Evolutionary conservation across 2,797 vertebrate genomes (phyloP).

Genomic region (Pseudopleuronectes americanus): DNA sequence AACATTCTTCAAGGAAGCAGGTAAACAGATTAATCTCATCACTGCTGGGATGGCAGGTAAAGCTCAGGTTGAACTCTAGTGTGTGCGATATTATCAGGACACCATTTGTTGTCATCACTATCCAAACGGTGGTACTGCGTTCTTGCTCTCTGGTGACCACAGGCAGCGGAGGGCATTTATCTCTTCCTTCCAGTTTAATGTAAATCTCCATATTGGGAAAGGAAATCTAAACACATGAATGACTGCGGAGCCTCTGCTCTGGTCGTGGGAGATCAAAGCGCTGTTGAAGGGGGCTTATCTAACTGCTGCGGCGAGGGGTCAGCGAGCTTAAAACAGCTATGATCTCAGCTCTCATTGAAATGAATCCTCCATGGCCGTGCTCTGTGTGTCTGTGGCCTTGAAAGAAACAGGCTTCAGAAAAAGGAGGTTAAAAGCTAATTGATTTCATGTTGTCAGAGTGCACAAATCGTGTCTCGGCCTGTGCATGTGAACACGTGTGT

Average conservation of each 20-base stretch:
- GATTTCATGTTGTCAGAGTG: slow-evolving; percentile 61
- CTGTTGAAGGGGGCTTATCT: slow-evolving; percentile 47
- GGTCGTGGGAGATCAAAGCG: slow-evolving; percentile 52
- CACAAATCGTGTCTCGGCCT: slow-evolving; percentile 20
- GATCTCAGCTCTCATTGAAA: slow-evolving; percentile 56
- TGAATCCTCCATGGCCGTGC: slow-evolving; percentile 34
- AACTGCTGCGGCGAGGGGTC: slow-evolving; percentile 29
- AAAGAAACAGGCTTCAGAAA: slow-evolving; percentile 49
- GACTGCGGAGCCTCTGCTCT: slow-evolving; percentile 25
- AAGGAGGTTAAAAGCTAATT: slow-evolving; percentile 71
- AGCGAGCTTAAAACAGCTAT: slow-evolving; percentile 42
- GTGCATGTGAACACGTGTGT: slow-evolving; percentile 8
- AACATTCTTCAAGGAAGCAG: slow-evolving; percentile 53
- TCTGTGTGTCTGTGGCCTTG: slow-evolving; percentile 26
- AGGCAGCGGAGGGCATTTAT: slow-evolving; percentile 27
- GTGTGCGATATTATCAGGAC: slow-evolving; percentile 57
- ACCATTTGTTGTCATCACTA: slow-evolving; percentile 57
- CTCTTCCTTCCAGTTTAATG: slow-evolving; percentile 26
- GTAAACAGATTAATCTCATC: slow-evolving; percentile 57
- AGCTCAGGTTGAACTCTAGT: slow-evolving; percentile 41
- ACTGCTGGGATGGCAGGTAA: slow-evolving; percentile 16
- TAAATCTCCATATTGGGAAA: slow-evolving; percentile 57
- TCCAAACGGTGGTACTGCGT: slow-evolving; percentile 35
- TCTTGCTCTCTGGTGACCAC: slow-evolving; percentile 8
- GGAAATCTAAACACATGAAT: slow-evolving; percentile 30